phyloP scores from a whole-genome alignment of 2,888 invertebrate genomes.

The Athetis lepigone region DNA sequence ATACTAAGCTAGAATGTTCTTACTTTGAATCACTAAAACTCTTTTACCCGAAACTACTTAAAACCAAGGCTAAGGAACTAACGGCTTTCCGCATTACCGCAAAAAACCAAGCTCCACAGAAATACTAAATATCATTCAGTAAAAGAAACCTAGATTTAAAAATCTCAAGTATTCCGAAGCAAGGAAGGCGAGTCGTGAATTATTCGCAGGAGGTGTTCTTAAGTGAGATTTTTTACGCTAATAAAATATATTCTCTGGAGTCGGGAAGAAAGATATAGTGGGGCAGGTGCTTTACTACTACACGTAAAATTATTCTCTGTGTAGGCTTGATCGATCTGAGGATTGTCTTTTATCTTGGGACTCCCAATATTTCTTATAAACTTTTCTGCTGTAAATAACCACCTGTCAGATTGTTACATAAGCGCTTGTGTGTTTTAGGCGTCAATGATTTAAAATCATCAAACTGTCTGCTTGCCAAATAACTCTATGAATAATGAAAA shows the following conservation, averaged over 20 bases:
- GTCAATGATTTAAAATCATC: not conserved
- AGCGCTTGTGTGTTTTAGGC: no score
- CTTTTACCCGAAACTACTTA: not conserved
- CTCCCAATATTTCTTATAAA: not conserved
- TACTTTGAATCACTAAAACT: not conserved
- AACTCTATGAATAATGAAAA: no score
- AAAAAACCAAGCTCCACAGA: slow-evolving; percentile 12
- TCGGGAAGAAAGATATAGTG: slow-evolving; percentile 29
- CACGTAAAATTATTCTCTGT: slow-evolving; percentile 7
- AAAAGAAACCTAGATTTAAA: slow-evolving; percentile 47
- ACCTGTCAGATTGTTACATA: no score
- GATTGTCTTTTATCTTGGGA: slow-evolving; percentile 14
- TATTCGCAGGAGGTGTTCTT: slow-evolving; percentile 27
- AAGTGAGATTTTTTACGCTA: slow-evolving; percentile 40
- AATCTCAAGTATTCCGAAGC: slow-evolving; percentile 40
- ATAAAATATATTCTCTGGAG: slow-evolving; percentile 47
- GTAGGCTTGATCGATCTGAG: slow-evolving; percentile 32
- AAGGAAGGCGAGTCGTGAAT: slow-evolving; percentile 36
- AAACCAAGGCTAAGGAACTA: slow-evolving; percentile 13
- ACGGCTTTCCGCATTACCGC: slow-evolving; percentile 6
- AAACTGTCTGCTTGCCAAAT: not conserved
- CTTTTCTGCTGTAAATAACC: not conserved
- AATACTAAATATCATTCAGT: slow-evolving; percentile 46
- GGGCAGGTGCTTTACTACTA: slow-evolving; percentile 36
- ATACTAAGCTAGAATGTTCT: not conserved